Conservation (phyloP, 2,888 invertebrate genomes). For the Tachystola acroxantha region DNA sequence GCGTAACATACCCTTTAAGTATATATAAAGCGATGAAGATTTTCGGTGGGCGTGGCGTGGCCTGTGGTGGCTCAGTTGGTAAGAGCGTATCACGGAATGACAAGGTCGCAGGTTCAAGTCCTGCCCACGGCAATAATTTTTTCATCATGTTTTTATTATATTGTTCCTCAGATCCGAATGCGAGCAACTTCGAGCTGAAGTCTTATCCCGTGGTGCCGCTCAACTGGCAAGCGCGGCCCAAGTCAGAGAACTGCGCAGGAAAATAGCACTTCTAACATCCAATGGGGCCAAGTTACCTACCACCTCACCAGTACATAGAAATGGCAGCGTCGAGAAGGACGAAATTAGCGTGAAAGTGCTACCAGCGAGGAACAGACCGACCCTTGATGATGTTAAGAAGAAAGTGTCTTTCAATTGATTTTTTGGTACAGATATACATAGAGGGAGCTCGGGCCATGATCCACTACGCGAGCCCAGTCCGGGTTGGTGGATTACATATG, state of each 20-base stretch:
- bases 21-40: no score
- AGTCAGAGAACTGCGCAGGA: slow-evolving; percentile 52
- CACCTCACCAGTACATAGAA: slow-evolving; percentile 14
- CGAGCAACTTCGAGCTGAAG: slow-evolving; percentile 49
- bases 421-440: background rate
- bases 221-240: slow-evolving; percentile 56
- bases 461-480: no score
- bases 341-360: slow-evolving; percentile 24
- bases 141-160: no score
- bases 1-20: no score
- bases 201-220: slow-evolving; percentile 53
- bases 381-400: slow-evolving; percentile 53
- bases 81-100: no score
- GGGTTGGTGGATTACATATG: no score
- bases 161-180: slow-evolving; percentile 51
- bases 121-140: no score
- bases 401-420: slow-evolving; percentile 60
- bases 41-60: no score
- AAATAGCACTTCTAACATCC: slow-evolving; percentile 38
- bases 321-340: slow-evolving; percentile 16
- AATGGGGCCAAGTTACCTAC: slow-evolving; percentile 13
- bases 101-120: no score
- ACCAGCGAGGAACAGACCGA: slow-evolving; percentile 21
- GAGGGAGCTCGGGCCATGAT: no score
- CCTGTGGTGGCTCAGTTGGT: no score